Evolutionary conservation across 2,113 vertebrate genomes (phyloP).

Genomic region (Oncorhynchus clarkii): DNA sequence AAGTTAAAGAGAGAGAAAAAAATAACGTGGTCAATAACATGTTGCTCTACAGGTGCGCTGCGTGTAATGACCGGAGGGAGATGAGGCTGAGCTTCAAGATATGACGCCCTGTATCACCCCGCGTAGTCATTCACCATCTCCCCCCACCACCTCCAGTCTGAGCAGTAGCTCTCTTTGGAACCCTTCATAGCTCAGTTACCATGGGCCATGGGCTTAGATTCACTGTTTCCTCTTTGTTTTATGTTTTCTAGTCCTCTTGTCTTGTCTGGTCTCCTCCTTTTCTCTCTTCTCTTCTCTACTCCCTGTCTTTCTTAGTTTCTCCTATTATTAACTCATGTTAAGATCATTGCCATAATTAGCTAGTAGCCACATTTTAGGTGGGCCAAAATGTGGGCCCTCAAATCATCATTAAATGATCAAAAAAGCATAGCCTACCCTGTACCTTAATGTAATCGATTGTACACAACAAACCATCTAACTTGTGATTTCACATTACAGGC

Average conservation of each 20-base stretch:
- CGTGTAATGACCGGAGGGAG: background rate
- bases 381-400: too few species aligned
- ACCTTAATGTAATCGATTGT: too few species aligned
- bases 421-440: too few species aligned
- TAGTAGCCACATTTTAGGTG: background rate
- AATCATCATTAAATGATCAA: too few species aligned
- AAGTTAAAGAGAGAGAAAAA: slow-evolving; percentile 7
- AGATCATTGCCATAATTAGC: background rate
- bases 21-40: background rate
- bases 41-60: too few species aligned
- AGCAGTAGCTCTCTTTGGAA: slow-evolving; percentile 35
- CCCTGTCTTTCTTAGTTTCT: background rate
- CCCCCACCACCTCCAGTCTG: slow-evolving; percentile 1
- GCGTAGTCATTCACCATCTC: slow-evolving; percentile 4
- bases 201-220: slow-evolving; percentile 33
- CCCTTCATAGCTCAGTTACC: slow-evolving; percentile 37
- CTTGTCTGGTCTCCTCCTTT: background rate
- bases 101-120: slow-evolving; percentile 19
- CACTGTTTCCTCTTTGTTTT: background rate
- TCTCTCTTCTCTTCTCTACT: background rate
- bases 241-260: slow-evolving; percentile 10
- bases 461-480: too few species aligned
- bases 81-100: slow-evolving; percentile 23
- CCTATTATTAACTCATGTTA: background rate
- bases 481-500: too few species aligned